These are phyloP conservation scores for Patagioenas fasciata DNA, from an alignment of 2,113 vertebrate species.

Conservation along the genomic window DNA sequence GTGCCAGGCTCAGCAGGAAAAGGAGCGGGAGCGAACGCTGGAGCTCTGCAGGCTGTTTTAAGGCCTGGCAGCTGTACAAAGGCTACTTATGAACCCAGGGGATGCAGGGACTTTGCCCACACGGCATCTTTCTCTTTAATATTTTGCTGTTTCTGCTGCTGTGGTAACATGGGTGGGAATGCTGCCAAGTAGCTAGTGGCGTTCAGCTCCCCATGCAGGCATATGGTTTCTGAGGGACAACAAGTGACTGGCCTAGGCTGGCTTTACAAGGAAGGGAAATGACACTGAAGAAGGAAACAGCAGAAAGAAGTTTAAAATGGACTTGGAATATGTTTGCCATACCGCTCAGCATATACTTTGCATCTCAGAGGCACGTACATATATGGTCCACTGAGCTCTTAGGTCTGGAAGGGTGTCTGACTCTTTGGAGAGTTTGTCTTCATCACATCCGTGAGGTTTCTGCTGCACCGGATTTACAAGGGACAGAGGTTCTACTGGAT, in stretches of 20 bases:
- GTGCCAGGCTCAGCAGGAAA: background rate
- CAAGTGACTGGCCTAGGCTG: background rate
- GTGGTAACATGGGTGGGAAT: slow-evolving; percentile 10
- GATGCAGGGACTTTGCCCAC: background rate
- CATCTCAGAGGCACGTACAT: background rate
- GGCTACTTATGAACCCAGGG: rapidly evolving
- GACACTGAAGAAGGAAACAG: background rate
- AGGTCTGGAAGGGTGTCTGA: background rate
- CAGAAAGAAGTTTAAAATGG: background rate
- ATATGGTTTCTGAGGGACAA: background rate
- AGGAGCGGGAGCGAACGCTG: rapidly evolving
- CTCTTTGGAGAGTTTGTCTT: background rate
- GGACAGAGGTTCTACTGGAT: background rate
- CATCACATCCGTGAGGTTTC: background rate
- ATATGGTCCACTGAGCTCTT: rapidly evolving
- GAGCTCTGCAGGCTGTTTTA: background rate
- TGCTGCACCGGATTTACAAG: background rate
- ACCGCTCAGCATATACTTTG: rapidly evolving
- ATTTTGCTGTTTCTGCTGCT: slow-evolving; percentile 41
- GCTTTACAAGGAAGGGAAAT: background rate
- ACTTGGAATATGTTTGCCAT: background rate
- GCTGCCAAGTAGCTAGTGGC: background rate
- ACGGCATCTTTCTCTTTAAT: background rate
- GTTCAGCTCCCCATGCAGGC: background rate
- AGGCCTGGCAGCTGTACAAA: background rate